phyloP scores from a whole-genome alignment of 2,888 invertebrate species.

The Glaucopsyche alexis region DNA sequence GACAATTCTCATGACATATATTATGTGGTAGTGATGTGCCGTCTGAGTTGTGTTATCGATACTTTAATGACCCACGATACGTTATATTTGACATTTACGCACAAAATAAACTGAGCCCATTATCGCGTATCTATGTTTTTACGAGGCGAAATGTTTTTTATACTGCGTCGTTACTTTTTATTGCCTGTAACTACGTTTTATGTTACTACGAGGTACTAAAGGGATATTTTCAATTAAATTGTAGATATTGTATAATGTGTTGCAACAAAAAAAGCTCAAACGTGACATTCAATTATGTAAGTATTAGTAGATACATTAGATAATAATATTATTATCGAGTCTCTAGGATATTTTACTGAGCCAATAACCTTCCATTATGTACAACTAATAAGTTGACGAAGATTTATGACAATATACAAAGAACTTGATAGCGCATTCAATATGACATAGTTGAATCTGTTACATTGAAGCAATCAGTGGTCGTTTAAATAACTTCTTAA shows the following conservation, averaged over 20 bases:
- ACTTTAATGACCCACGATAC: constrained; percentile 19
- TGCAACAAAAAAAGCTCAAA: not conserved
- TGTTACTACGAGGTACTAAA: not conserved
- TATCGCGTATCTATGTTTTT: constrained; percentile 26
- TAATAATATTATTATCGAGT: not conserved
- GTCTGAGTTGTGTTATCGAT: constrained; percentile 18
- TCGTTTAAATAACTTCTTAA: not conserved
- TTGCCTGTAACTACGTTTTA: constrained; percentile 7
- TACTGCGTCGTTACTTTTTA: constrained; percentile 26
- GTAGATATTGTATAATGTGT: not conserved
- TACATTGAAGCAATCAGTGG: not conserved
- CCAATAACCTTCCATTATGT: not conserved
- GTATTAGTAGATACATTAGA: not conserved
- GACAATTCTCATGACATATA: constrained; percentile 25
- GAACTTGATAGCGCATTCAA: constrained; percentile 9
- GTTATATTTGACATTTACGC: constrained; percentile 23
- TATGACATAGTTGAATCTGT: not conserved
- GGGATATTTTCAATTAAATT: not conserved
- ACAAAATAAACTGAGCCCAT: constrained; percentile 18
- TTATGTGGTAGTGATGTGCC: constrained; percentile 12
- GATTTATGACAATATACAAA: not conserved
- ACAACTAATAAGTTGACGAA: not conserved
- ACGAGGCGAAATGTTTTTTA: constrained; percentile 28
- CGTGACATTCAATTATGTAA: not conserved
- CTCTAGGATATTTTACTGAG: not conserved